Evolutionary conservation across 2,888 invertebrate species (phyloP), one percentile per base, ranked within the genome.

Genomic region (Cheilosia impressa): DNA sequence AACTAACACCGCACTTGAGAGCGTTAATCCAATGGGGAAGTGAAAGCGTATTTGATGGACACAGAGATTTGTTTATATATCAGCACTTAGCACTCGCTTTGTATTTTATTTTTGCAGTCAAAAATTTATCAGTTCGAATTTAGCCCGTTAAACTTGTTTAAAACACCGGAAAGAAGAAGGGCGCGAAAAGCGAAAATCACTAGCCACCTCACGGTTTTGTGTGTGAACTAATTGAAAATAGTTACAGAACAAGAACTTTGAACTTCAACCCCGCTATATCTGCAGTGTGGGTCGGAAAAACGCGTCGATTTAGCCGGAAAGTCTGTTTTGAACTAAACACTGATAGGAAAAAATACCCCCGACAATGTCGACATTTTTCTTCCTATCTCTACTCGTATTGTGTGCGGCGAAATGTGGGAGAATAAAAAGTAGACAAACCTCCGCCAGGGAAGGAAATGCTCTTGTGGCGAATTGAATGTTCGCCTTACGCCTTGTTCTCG

Each of bases 311-410:
- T 89, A 89, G 89, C 90, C 90, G 89, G 89, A 91, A 89, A 90
- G 92, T 92, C 90, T 90, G 91, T 91, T 90, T 91, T 90, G 90
- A 90, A 92, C 92, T 92, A 91, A 92, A 90, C 90, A 89, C 89
- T 90, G 90, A 90, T 90, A 87, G 85, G 88, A 88, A 88, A 88
- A 88, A 88, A 85, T 87, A 83, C 80, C 88, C 87, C 84, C 87
- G 80, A 87, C 87, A 78, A 78, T 77, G 85, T 77, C 80, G 85
- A 85, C 85, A 85, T 80, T 85, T 84, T 85, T 85, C 65, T 85
- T 85, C 71, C 71, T 68, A 85, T 76, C 84, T 76, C 76, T 76
- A 53, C 80, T 71, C 53, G 60, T 60, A 58, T 38, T 53, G n/a
- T 45, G 34, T 58, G 38, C 75, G 85, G 85, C 85, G 85, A 85